phyloP scores from a whole-genome alignment of 2,888 invertebrate genomes.

The Pyrrhosoma nymphula region DNA sequence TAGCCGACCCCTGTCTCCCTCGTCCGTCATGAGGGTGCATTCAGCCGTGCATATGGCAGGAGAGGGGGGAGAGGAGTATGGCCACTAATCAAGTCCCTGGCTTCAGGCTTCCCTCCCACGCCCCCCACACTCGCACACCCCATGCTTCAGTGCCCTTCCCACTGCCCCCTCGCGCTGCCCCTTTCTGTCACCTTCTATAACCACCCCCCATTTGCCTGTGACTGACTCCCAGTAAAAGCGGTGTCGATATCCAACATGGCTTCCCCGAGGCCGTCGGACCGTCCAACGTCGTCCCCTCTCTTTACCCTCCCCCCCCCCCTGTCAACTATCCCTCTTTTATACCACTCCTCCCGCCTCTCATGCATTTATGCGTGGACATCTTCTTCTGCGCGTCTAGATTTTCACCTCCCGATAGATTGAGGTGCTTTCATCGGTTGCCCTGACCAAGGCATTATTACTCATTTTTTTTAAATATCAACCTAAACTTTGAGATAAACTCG shows the following conservation, averaged over 20 bases:
- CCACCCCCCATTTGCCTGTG: not conserved
- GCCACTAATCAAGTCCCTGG: conserved; percentile 60
- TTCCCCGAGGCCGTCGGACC: conserved; percentile 20
- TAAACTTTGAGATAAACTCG: no score
- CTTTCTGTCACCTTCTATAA: not conserved
- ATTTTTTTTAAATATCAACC: no score
- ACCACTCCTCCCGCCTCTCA: not conserved
- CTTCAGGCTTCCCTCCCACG: conserved; percentile 31
- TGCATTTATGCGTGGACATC: not conserved
- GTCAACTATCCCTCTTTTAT: not conserved
- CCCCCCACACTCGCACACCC: conserved; percentile 29
- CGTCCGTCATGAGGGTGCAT: conserved; percentile 47
- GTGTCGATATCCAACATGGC: conserved; percentile 67
- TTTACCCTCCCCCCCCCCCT: not conserved
- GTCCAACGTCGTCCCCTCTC: not conserved
- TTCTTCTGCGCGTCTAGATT: not conserved
- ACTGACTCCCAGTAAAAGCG: conserved; percentile 40
- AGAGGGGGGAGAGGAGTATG: conserved; percentile 33
- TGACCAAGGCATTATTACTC: no score
- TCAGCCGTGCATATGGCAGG: conserved; percentile 34
- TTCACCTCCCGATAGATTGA: not conserved
- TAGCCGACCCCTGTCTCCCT: not conserved
- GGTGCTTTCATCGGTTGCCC: no score
- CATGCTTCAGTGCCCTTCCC: conserved; percentile 29
- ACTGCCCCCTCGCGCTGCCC: not conserved